Conservation (phyloP, 1,140 invertebrate genomes). For the Psilanteris sp. region DNA sequence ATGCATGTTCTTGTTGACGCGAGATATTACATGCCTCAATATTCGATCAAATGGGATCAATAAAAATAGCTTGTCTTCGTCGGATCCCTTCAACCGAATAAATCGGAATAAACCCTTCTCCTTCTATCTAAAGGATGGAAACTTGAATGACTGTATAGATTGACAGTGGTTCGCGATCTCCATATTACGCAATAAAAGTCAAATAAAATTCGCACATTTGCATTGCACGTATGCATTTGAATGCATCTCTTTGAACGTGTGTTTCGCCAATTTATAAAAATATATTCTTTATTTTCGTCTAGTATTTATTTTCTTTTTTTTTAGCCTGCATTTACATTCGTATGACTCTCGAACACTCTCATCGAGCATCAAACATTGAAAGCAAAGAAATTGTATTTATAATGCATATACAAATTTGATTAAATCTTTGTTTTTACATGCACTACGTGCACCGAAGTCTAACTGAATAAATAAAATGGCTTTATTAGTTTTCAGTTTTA, state of each 20-base stretch:
- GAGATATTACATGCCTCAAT: too few relatives aligned
- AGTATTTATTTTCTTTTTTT: constrained; percentile 35
- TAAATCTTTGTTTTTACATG: constrained; percentile 32
- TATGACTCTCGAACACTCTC: constrained; percentile 35
- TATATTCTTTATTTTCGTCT: constrained; percentile 40
- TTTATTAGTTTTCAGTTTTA: constrained; percentile 13
- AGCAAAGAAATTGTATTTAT: constrained; percentile 48
- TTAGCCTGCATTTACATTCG: constrained; percentile 14
- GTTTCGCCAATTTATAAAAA: constrained; percentile 22
- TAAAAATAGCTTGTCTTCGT: constrained; percentile 34
- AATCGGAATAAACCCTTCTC: constrained; percentile 36
- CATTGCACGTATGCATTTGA: constrained; percentile 56
- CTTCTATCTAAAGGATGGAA: constrained; percentile 35
- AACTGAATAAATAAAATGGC: constrained; percentile 24
- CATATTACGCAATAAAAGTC: constrained; percentile 61
- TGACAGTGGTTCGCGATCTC: constrained; percentile 43
- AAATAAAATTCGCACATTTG: constrained; percentile 54
- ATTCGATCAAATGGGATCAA: constrained; percentile 36
- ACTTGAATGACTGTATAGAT: constrained; percentile 25
- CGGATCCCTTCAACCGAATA: constrained; percentile 30
- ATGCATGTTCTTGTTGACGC: too few relatives aligned
- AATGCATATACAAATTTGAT: constrained; percentile 49
- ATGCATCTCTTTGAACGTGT: constrained; percentile 51
- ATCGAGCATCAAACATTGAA: constrained; percentile 43
- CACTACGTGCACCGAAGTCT: not conserved